A percentile compares a stretch with the other conserved stretches of the same genome.
These are phyloP conservation scores for Mustela nigripes DNA, from an alignment of 2,113 vertebrate genomes.

Conservation along the genomic window DNA sequence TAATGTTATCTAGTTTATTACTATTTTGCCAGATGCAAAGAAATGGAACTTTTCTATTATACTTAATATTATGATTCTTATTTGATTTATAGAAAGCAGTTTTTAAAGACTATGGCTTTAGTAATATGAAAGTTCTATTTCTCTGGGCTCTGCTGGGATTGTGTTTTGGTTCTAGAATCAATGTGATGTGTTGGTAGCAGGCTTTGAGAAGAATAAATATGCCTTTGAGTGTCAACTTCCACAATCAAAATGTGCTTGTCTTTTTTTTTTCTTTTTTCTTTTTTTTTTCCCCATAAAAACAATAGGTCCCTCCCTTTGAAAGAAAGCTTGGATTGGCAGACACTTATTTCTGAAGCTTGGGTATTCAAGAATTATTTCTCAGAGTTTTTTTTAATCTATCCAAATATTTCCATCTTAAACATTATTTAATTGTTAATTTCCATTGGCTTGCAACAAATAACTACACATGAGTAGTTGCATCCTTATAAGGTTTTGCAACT, in stretches of 20 bases:
- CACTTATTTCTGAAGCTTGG: background rate
- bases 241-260: background rate
- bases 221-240: background rate
- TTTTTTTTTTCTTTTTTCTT: no score
- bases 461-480: fast-evolving
- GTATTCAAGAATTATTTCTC: background rate
- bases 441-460: background rate
- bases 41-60: background rate
- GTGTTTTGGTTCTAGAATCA: background rate
- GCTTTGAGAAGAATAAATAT: background rate
- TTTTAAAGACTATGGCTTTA: background rate
- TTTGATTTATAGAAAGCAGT: background rate
- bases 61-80: background rate
- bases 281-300: background rate
- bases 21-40: background rate
- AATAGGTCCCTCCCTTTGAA: background rate
- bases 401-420: background rate
- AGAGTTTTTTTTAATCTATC: background rate
- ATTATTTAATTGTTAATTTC: no score
- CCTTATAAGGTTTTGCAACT: background rate
- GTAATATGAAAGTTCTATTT: background rate
- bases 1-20: background rate
- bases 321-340: background rate
- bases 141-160: background rate
- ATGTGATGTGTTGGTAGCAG: background rate